Conservation (phyloP, 2,888 invertebrate species). For the Andrena minutula region DNA sequence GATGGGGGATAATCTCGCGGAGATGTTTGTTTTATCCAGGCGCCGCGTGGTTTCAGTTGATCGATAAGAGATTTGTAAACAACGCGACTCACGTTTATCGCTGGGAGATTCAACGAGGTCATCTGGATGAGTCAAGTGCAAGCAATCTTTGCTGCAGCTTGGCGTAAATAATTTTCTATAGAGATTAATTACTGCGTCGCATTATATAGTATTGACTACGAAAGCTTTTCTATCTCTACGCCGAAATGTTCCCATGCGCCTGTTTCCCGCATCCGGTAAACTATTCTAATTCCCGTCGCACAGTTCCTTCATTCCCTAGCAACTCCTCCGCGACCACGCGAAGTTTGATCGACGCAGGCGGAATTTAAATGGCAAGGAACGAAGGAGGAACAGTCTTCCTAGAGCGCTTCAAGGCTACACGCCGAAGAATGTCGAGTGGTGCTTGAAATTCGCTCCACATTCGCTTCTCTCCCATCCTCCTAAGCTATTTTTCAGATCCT, state of each 20-base stretch:
- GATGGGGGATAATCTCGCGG: not conserved
- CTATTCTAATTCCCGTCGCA: too few relatives aligned
- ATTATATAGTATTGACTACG: not conserved
- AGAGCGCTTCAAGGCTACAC: slow-evolving; percentile 15
- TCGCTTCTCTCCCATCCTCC: not conserved
- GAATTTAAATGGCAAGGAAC: slow-evolving; percentile 24
- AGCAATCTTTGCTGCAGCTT: not conserved
- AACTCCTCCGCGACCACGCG: not conserved
- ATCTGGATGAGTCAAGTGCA: not conserved
- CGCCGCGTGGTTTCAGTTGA: too few relatives aligned
- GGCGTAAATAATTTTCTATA: not conserved
- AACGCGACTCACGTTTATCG: not conserved
- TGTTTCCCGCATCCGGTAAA: too few relatives aligned
- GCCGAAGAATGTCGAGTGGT: slow-evolving; percentile 9
- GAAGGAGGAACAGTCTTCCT: not conserved
- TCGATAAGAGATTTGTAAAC: not conserved
- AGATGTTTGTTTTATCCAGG: not conserved
- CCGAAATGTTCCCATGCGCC: too few relatives aligned
- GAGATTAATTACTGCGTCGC: not conserved
- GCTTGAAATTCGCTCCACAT: slow-evolving; percentile 14
- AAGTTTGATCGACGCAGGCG: not conserved
- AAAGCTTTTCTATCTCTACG: too few relatives aligned
- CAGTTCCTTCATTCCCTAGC: not conserved
- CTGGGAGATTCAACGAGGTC: not conserved
- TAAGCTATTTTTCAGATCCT: slow-evolving; percentile 6